Evolutionary conservation across 2,797 vertebrate genomes (phyloP).

Genomic region (Centropyge bicolor): DNA sequence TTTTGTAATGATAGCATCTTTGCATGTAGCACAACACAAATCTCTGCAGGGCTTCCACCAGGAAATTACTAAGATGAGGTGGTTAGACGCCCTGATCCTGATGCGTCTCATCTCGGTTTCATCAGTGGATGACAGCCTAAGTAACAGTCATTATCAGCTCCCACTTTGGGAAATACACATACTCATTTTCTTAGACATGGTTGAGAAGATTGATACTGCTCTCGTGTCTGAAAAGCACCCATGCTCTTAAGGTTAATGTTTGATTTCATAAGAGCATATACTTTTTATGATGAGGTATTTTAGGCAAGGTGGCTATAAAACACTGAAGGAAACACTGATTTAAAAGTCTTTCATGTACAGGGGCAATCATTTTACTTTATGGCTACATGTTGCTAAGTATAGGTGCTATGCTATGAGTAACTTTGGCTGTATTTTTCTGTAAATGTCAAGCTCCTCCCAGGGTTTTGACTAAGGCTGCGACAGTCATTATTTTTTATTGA

Average conservation of each 20-base stretch:
- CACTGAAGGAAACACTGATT: too few species aligned
- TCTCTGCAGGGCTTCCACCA: background rate
- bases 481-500: background rate
- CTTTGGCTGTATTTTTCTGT: too few species aligned
- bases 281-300: too few species aligned
- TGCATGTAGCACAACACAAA: background rate
- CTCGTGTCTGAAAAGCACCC: background rate
- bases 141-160: background rate
- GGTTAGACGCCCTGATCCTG: background rate
- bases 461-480: background rate
- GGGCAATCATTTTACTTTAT: too few species aligned
- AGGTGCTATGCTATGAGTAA: too few species aligned
- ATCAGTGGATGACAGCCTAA: background rate
- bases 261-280: too few species aligned
- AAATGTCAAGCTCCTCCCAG: too few species aligned
- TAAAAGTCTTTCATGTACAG: too few species aligned
- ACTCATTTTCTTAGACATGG: background rate
- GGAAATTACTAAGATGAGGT: slow-evolving; percentile 12
- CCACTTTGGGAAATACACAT: background rate
- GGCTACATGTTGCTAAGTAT: too few species aligned
- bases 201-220: background rate
- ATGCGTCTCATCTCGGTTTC: background rate
- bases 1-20: slow-evolving; percentile 8
- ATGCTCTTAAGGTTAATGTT: too few species aligned
- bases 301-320: too few species aligned